phyloP scores from a whole-genome alignment of 2,113 vertebrate species.

The Tachysurus fulvidraco region DNA sequence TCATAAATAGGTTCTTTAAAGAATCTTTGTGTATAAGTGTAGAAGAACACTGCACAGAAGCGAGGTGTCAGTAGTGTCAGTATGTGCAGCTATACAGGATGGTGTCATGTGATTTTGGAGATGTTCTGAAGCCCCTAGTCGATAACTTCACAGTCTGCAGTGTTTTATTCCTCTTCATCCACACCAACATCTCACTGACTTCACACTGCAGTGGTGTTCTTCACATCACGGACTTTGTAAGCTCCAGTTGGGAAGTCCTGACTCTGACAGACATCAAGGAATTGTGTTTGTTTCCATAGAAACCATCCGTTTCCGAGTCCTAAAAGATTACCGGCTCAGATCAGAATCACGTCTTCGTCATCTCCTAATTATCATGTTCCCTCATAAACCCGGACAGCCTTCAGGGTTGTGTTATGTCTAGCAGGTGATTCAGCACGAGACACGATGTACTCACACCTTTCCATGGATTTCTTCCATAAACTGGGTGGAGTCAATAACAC shows the following conservation, averaged over 20 bases:
- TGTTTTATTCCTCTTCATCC: background rate
- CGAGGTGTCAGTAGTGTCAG: no score
- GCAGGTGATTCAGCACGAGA: background rate
- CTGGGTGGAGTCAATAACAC: background rate
- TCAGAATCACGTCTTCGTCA: background rate
- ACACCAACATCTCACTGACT: background rate
- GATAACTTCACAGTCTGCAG: background rate
- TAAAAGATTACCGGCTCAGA: background rate
- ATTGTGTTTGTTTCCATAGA: conserved; percentile 4
- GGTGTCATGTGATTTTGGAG: no score
- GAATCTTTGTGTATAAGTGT: conserved; percentile 31
- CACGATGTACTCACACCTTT: background rate
- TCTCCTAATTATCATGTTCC: background rate
- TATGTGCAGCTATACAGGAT: no score
- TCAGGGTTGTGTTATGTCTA: background rate
- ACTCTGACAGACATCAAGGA: background rate
- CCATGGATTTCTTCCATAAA: background rate
- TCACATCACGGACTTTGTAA: background rate
- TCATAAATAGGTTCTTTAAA: conserved; percentile 34
- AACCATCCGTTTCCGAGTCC: background rate
- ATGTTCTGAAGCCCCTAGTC: no score
- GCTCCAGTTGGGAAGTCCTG: background rate
- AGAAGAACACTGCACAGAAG: no score
- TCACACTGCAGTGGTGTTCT: background rate
- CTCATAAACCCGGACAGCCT: background rate